phyloP scores from a whole-genome alignment of 2,797 vertebrate species.

The Syngnathus acus region DNA sequence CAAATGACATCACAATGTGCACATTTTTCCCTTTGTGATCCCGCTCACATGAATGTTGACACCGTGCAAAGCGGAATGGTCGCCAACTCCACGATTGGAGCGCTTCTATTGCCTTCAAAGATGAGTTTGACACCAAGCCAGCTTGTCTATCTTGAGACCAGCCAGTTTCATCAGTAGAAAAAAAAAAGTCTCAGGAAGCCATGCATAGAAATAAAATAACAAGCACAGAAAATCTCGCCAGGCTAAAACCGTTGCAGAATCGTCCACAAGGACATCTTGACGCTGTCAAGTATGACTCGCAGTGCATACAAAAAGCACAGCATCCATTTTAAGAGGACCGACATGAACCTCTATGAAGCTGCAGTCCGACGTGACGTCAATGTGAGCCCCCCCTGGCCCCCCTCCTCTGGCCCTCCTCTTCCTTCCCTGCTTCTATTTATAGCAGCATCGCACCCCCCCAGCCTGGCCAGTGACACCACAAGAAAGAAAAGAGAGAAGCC shows the following conservation, averaged over 20 bases:
- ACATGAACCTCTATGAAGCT: background rate
- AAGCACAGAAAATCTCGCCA: too few species aligned
- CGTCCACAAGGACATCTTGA: background rate
- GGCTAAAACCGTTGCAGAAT: background rate
- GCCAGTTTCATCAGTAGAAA: too few species aligned
- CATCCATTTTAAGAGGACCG: conserved; percentile 4
- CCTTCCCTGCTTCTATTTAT: conserved; percentile 47
- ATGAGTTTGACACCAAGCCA: too few species aligned
- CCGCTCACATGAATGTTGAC: too few species aligned
- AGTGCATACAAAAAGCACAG: background rate
- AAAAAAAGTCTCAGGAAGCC: too few species aligned
- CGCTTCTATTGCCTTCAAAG: too few species aligned
- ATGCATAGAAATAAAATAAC: background rate
- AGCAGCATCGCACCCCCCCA: conserved; percentile 14
- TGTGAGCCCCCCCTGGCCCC: conserved; percentile 27
- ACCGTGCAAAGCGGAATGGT: too few species aligned
- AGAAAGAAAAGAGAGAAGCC: background rate
- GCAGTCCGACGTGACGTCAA: conserved; percentile 44
- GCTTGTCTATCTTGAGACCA: too few species aligned
- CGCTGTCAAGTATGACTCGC: background rate
- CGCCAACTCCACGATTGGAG: too few species aligned
- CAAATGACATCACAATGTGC: too few species aligned
- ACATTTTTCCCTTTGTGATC: too few species aligned
- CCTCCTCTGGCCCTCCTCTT: conserved; percentile 4
- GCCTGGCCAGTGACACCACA: conserved; percentile 3